phyloP scores from a whole-genome alignment of 2,113 vertebrate genomes.

The Sander vitreus region DNA sequence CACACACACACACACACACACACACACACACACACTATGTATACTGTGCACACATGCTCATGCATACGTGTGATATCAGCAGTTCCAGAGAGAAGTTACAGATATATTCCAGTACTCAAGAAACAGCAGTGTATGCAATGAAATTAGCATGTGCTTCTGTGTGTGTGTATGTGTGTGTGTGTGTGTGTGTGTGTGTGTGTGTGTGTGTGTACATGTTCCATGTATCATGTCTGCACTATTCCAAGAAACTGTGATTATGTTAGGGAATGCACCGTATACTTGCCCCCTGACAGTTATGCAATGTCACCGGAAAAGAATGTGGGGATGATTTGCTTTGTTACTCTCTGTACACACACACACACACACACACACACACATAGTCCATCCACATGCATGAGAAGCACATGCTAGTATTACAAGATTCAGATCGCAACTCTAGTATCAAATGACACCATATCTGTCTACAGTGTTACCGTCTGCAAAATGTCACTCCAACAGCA shows the following conservation, averaged over 20 bases:
- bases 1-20: constrained; percentile 14
- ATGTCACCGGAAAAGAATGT: constrained; percentile 56
- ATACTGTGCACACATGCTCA: constrained; percentile 14
- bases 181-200: background rate
- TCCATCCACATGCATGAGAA: constrained; percentile 32
- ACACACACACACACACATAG: constrained; percentile 18
- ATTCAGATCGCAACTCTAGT: constrained; percentile 41
- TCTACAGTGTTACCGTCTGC: constrained; percentile 25
- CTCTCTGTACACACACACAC: constrained; percentile 14
- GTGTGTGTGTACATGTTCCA: constrained; percentile 1
- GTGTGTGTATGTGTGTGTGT: background rate
- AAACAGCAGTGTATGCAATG: background rate
- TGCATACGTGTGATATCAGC: constrained; percentile 19
- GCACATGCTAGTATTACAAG: constrained; percentile 29
- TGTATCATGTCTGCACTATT: constrained; percentile 46
- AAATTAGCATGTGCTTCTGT: background rate
- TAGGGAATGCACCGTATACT: background rate
- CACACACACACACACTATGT: background rate
- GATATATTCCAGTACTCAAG: constrained; percentile 5
- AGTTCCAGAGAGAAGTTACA: background rate
- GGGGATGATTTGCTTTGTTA: constrained; percentile 46
- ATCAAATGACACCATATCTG: constrained; percentile 53
- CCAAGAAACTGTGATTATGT: background rate
- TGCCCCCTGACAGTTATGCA: constrained; percentile 51
- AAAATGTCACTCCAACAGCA: constrained; percentile 41